Evolutionary conservation across 2,113 vertebrate genomes (phyloP).

Genomic region (Prunella himalayana): DNA sequence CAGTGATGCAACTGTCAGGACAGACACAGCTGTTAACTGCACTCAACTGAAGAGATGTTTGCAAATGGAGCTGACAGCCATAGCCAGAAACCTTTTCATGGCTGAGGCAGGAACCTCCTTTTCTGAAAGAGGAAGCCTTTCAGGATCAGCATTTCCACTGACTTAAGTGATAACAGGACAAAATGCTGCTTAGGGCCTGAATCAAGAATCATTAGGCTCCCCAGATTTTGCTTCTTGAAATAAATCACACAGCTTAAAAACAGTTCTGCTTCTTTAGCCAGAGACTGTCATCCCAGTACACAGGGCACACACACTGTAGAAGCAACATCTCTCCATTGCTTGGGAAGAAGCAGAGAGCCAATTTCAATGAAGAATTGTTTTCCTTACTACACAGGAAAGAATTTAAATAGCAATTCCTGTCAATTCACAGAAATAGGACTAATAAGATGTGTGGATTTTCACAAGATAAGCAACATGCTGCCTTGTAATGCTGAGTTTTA

Average conservation of each 20-base stretch:
- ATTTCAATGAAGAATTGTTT: slow-evolving; percentile 47
- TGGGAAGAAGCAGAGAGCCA: background rate
- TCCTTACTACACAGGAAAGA: slow-evolving; percentile 42
- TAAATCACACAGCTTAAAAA: background rate
- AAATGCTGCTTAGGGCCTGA: background rate
- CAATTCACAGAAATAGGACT: slow-evolving; percentile 22
- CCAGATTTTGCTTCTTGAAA: background rate
- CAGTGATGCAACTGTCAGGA: background rate
- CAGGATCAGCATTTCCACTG: background rate
- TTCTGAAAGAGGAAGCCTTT: background rate
- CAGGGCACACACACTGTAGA: background rate
- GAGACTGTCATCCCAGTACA: background rate
- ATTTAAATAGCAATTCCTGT: slow-evolving; percentile 60
- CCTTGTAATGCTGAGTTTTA: background rate
- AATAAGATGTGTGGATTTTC: background rate
- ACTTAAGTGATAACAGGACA: background rate
- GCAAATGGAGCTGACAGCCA: background rate
- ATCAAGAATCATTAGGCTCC: background rate
- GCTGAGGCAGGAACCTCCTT: background rate
- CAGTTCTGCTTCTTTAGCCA: background rate
- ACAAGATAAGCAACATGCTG: background rate
- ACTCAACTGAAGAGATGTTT: background rate
- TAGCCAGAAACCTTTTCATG: background rate
- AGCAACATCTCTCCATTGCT: background rate
- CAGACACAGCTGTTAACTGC: background rate